These are phyloP conservation scores for Catocala sponsa DNA, from an alignment of 2,888 invertebrate genomes.

Conservation along the genomic window DNA sequence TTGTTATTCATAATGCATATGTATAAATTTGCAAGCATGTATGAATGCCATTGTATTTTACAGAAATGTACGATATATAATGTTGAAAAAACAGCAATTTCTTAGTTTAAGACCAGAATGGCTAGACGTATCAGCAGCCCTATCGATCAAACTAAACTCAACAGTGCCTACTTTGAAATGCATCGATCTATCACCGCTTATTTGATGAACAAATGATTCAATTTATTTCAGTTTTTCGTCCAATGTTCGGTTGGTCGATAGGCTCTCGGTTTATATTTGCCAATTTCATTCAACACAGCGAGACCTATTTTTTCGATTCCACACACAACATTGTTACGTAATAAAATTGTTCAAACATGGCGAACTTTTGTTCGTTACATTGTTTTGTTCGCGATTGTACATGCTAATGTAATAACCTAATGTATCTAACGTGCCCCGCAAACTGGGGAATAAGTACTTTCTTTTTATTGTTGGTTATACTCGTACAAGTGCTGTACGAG, in stretches of 20 bases:
- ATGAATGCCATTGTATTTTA: too few relatives aligned
- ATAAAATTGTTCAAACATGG: slow-evolving; percentile 24
- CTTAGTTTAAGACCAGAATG: too few relatives aligned
- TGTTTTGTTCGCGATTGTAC: slow-evolving; percentile 37
- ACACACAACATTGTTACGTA: slow-evolving; percentile 12
- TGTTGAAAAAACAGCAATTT: too few relatives aligned
- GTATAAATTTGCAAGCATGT: too few relatives aligned
- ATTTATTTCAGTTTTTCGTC: slow-evolving; percentile 32
- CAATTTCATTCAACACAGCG: slow-evolving; percentile 10
- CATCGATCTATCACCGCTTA: background rate
- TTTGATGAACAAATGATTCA: background rate
- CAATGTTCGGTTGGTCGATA: slow-evolving; percentile 18
- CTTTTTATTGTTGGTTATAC: slow-evolving; percentile 18
- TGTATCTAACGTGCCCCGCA: slow-evolving; percentile 24
- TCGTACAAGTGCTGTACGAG: background rate
- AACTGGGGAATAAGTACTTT: slow-evolving; percentile 28
- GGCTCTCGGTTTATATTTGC: slow-evolving; percentile 22
- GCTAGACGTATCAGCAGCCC: too few relatives aligned
- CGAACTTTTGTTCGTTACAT: slow-evolving; percentile 28
- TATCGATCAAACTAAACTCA: too few relatives aligned
- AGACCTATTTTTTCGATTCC: slow-evolving; percentile 25
- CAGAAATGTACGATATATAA: too few relatives aligned
- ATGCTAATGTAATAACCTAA: slow-evolving; percentile 52
- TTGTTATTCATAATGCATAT: too few relatives aligned
- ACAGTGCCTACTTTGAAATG: too few relatives aligned